Percentiles rank a stretch among this genome's conserved stretches.
phyloP scores from a whole-genome alignment of 2,888 invertebrate species.

The Tetragnatha montana region DNA sequence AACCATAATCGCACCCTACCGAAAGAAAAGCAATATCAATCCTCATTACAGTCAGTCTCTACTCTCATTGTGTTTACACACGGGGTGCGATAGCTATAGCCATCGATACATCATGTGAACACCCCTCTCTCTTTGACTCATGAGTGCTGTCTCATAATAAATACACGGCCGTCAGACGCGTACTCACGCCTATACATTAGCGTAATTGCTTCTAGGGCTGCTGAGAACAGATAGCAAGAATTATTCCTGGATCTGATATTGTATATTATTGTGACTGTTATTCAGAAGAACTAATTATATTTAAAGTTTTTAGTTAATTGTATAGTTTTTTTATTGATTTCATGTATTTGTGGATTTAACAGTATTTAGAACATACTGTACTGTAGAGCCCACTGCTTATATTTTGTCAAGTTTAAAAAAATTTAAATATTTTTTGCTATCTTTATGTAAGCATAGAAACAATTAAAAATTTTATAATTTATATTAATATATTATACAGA shows the following conservation, averaged over 20 bases:
- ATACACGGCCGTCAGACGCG: conserved; percentile 20
- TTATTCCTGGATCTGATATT: background rate
- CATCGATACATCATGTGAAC: background rate
- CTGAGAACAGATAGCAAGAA: conserved; percentile 26
- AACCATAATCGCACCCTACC: too few species aligned
- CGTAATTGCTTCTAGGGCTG: conserved; percentile 40
- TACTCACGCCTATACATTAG: conserved; percentile 47
- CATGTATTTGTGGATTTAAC: background rate
- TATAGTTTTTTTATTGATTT: background rate
- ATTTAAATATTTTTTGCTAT: too few species aligned
- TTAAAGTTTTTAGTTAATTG: background rate
- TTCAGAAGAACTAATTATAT: too few species aligned
- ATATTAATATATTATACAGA: too few species aligned
- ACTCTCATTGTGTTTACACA: background rate
- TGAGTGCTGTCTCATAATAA: conserved; percentile 13
- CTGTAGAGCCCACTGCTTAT: background rate
- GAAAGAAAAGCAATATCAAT: background rate
- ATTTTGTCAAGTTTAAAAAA: background rate
- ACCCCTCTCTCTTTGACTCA: background rate
- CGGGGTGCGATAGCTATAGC: background rate
- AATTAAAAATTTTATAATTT: too few species aligned
- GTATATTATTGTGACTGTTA: background rate
- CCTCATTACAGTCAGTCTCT: background rate
- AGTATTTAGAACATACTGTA: background rate
- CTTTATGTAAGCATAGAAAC: too few species aligned